Percentiles rank a stretch among this genome's conserved stretches.
Evolutionary conservation across 2,888 invertebrate genomes (phyloP).

Genomic region (Zele albiditarsus): DNA sequence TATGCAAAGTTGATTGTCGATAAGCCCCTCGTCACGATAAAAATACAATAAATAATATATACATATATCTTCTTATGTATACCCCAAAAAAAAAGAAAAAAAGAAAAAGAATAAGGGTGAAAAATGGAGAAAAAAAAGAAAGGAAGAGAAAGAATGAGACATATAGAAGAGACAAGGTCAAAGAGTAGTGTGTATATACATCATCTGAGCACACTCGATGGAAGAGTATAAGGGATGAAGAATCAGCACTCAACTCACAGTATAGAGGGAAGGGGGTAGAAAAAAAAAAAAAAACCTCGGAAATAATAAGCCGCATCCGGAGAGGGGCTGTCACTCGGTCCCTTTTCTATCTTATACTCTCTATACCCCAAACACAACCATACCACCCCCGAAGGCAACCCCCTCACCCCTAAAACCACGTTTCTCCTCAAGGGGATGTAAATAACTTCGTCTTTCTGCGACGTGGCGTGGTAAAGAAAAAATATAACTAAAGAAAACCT

Average conservation of each 20-base stretch:
- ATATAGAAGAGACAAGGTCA: slow-evolving; percentile 28
- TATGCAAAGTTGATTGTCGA: slow-evolving; percentile 49
- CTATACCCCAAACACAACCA: not conserved
- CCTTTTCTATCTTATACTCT: slow-evolving; percentile 4
- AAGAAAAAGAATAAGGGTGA: no score
- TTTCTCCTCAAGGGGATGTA: slow-evolving; percentile 38
- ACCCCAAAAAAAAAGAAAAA: no score
- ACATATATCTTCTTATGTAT: not conserved
- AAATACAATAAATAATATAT: not conserved
- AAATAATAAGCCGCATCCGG: slow-evolving; percentile 66
- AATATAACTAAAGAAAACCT: slow-evolving; percentile 16
- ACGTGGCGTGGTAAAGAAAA: slow-evolving; percentile 19
- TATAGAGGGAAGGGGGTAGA: not conserved
- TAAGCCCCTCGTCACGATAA: slow-evolving; percentile 22
- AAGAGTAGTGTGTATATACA: slow-evolving; percentile 33
- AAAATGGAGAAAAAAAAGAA: not conserved
- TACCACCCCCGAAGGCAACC: not conserved
- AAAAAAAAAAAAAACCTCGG: slow-evolving; percentile 55
- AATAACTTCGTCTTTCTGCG: slow-evolving; percentile 46
- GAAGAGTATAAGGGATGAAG: slow-evolving; percentile 27
- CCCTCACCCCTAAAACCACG: slow-evolving; percentile 21
- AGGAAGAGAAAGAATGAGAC: not conserved
- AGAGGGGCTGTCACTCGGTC: slow-evolving; percentile 27
- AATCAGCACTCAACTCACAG: not conserved
- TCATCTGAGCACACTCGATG: slow-evolving; percentile 6